Evolutionary conservation across 2,113 vertebrate genomes (phyloP).

Genomic region (Pithys albifrons): DNA sequence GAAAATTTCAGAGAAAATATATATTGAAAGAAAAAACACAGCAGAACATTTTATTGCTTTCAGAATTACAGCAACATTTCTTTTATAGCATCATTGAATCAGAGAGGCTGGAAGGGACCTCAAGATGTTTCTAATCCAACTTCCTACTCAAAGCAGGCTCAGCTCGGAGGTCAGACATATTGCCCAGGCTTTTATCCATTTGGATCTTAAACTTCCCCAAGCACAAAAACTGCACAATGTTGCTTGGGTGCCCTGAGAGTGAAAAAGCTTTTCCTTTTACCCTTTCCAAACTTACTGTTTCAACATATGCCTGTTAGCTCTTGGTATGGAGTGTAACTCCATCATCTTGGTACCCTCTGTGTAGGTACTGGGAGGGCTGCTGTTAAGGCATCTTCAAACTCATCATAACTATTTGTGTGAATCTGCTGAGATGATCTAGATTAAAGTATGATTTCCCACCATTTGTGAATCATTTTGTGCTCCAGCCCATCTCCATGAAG

Average conservation of each 20-base stretch:
- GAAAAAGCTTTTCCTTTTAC: background rate
- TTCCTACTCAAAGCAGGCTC: background rate
- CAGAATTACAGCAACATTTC: background rate
- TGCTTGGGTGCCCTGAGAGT: background rate
- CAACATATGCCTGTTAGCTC: background rate
- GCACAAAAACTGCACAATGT: background rate
- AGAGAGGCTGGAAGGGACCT: background rate
- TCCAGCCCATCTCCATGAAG: background rate
- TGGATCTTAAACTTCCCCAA: background rate
- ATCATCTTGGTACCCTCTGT: background rate
- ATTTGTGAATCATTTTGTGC: background rate
- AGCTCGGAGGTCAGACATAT: background rate
- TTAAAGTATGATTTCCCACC: background rate
- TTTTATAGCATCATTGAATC: background rate
- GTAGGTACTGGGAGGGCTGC: background rate
- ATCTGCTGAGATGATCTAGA: background rate
- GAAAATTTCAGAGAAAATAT: background rate
- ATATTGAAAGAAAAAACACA: background rate
- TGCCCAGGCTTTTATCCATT: background rate
- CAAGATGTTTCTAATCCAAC: background rate
- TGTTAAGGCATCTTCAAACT: background rate
- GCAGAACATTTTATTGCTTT: background rate
- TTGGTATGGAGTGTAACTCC: background rate
- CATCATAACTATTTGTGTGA: background rate
- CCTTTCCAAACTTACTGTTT: background rate